Evolutionary conservation across 1,140 invertebrate species (phyloP).

Genomic region (Saccostrea glomerata): DNA sequence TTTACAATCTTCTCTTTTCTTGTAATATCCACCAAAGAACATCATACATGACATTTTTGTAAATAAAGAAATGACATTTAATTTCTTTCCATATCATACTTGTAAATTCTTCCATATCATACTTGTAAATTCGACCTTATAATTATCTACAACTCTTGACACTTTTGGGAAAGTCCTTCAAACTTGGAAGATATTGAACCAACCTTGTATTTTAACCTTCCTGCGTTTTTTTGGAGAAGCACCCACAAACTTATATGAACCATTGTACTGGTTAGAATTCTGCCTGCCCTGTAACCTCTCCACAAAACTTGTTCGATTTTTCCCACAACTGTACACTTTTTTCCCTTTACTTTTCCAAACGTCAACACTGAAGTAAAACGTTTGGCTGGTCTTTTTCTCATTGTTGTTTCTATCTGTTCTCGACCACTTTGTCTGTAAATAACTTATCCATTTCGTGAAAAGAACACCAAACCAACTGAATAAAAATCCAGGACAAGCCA

Average conservation of each 20-base stretch:
- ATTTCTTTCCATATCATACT: too few species aligned
- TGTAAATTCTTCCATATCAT: too few species aligned
- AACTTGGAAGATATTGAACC: background rate
- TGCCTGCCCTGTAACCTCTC: background rate
- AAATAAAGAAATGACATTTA: too few species aligned
- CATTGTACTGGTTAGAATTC: background rate
- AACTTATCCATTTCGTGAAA: background rate
- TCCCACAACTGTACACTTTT: background rate
- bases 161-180: too few species aligned
- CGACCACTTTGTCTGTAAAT: background rate
- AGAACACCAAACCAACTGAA: background rate
- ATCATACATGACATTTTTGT: too few species aligned
- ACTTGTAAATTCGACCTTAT: too few species aligned
- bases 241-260: background rate
- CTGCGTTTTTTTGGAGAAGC: background rate
- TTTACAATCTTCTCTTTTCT: too few species aligned
- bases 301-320: background rate
- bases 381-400: background rate
- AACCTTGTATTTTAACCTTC: conserved; percentile 1
- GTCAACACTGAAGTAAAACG: background rate
- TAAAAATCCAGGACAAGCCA: conserved; percentile 14
- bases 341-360: background rate
- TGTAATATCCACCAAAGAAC: too few species aligned
- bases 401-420: background rate
- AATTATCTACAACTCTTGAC: too few species aligned